Percentiles rank a stretch among this genome's conserved stretches.
Evolutionary conservation across 1,140 invertebrate species (phyloP).

Genomic region (Zaprionus vittiger): DNA sequence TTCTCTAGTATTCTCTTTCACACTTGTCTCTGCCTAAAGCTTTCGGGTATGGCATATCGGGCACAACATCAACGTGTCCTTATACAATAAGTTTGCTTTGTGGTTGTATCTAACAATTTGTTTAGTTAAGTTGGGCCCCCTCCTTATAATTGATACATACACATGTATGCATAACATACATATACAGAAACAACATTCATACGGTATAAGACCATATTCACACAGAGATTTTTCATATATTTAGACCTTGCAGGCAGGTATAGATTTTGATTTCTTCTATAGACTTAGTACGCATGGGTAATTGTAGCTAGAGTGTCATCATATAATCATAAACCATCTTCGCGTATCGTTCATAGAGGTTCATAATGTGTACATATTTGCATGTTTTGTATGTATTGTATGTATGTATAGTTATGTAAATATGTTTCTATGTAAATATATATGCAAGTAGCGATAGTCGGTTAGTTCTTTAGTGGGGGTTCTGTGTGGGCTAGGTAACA

Average conservation of each 20-base stretch:
- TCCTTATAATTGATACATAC: slow-evolving; percentile 30
- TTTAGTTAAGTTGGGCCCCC: slow-evolving; percentile 16
- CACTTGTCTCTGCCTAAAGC: slow-evolving; percentile 58
- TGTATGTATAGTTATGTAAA: slow-evolving; percentile 40
- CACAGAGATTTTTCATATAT: slow-evolving; percentile 10
- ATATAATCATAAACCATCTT: slow-evolving; percentile 19
- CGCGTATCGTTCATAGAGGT: slow-evolving; percentile 1
- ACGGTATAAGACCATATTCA: slow-evolving; percentile 28
- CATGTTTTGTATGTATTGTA: slow-evolving; percentile 25
- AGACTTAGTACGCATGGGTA: slow-evolving; percentile 49
- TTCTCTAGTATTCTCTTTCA: slow-evolving; percentile 21
- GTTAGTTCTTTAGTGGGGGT: slow-evolving; percentile 39
- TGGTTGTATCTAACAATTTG: slow-evolving; percentile 45
- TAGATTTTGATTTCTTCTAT: slow-evolving; percentile 32
- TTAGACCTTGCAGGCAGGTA: slow-evolving; percentile 39
- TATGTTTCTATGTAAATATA: slow-evolving; percentile 40
- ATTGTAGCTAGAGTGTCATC: slow-evolving; percentile 23
- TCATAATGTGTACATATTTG: slow-evolving; percentile 9
- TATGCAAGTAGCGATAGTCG: slow-evolving; percentile 42
- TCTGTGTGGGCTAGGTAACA: slow-evolving; percentile 48
- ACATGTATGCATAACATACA: slow-evolving; percentile 53
- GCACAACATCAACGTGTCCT: slow-evolving; percentile 11
- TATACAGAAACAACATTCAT: slow-evolving; percentile 68
- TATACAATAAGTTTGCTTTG: slow-evolving; percentile 27
- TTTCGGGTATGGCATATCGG: slow-evolving; percentile 50